phyloP scores from a whole-genome alignment of 1,140 invertebrate genomes.

The Dryas iulia region DNA sequence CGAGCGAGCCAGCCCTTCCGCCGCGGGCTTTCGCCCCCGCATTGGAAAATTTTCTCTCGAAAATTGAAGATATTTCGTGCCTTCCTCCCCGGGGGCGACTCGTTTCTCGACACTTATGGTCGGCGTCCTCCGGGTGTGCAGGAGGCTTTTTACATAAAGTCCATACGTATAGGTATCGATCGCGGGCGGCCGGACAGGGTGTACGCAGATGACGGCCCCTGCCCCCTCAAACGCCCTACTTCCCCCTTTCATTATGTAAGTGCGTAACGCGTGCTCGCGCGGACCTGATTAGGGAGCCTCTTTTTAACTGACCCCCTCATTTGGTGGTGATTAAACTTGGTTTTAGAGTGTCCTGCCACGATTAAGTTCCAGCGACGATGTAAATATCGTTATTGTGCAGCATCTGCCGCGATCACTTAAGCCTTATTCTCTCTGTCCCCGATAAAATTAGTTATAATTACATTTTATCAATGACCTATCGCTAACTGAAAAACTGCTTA shows the following conservation, averaged over 20 bases:
- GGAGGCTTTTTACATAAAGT: constrained; percentile 79
- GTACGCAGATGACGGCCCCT: constrained; percentile 75
- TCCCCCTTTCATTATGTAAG: constrained; percentile 79
- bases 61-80: constrained; percentile 79
- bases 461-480: not conserved
- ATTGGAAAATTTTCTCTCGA: constrained; percentile 79
- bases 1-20: constrained; percentile 64
- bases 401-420: not conserved
- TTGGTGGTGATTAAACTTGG: constrained; percentile 72
- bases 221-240: constrained; percentile 49
- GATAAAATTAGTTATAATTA: not conserved
- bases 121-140: constrained; percentile 72
- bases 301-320: constrained; percentile 77
- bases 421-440: not conserved
- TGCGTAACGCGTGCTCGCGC: constrained; percentile 76
- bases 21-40: constrained; percentile 69
- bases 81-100: constrained; percentile 72
- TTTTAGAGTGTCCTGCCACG: constrained; percentile 62
- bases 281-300: constrained; percentile 76
- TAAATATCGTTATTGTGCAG: constrained; percentile 14
- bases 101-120: constrained; percentile 79
- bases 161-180: constrained; percentile 79
- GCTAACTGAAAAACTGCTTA: not conserved
- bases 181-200: constrained; percentile 72
- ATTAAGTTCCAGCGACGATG: constrained; percentile 56